These are phyloP conservation scores for Colinus virginianus DNA, from an alignment of 2,113 vertebrate species.

Conservation along the genomic window DNA sequence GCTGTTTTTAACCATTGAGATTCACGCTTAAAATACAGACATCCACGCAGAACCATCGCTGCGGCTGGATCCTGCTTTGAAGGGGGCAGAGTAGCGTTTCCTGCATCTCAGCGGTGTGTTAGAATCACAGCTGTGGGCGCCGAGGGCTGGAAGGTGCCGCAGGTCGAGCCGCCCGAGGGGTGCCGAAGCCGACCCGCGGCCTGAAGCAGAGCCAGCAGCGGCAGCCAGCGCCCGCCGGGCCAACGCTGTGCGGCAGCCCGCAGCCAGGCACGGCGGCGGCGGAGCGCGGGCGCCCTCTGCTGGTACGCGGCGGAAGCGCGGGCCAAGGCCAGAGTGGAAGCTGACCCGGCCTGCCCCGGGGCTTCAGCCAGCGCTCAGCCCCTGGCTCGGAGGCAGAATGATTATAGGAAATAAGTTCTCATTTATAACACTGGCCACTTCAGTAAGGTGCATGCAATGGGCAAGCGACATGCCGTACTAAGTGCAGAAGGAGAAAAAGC, in stretches of 20 bases:
- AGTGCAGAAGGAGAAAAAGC: not conserved
- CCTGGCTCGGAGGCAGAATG: not conserved
- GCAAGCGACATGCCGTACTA: not conserved
- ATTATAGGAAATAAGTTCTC: not conserved
- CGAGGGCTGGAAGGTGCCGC: not conserved
- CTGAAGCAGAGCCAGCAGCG: not conserved
- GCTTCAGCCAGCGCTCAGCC: not conserved
- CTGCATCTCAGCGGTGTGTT: not conserved
- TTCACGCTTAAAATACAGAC: rapidly evolving
- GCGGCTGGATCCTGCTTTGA: too few relatives aligned
- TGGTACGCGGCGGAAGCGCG: not conserved
- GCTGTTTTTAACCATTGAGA: not conserved
- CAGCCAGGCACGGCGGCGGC: not conserved
- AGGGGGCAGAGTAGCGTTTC: rapidly evolving
- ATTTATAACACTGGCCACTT: rapidly evolving
- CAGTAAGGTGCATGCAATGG: not conserved
- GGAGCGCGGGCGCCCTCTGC: not conserved
- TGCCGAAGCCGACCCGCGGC: not conserved
- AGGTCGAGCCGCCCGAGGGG: rapidly evolving
- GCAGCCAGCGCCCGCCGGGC: not conserved
- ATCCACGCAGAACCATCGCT: rapidly evolving
- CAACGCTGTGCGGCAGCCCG: too few relatives aligned
- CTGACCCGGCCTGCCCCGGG: not conserved
- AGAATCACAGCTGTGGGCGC: rapidly evolving
- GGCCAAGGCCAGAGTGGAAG: not conserved